Percentiles rank a stretch among this genome's conserved stretches.
Conservation (phyloP, 2,797 vertebrate genomes). For the Nasua narica region DNA sequence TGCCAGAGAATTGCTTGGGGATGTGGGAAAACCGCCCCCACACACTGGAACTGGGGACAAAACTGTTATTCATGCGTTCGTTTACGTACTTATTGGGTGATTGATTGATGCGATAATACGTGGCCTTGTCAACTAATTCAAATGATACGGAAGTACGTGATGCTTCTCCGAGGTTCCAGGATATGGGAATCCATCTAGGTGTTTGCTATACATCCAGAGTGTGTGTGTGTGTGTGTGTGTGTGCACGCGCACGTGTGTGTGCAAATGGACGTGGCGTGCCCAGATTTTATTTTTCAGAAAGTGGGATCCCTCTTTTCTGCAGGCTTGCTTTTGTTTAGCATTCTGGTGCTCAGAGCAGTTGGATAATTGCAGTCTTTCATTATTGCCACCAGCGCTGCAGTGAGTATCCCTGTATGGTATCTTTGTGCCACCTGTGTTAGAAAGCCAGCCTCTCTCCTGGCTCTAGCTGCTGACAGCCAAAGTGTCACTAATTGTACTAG, state of each 20-base stretch:
- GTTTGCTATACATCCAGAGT: not conserved
- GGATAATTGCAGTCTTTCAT: not conserved
- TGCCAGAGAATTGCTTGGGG: not conserved
- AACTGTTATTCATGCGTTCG: not conserved
- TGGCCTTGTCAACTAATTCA: not conserved
- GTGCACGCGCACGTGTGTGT: not conserved
- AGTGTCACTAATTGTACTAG: not conserved
- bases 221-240: no score
- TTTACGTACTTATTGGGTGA: not conserved
- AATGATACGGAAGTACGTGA: not conserved
- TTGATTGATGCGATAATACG: not conserved
- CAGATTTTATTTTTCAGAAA: not conserved
- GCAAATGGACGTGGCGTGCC: not conserved
- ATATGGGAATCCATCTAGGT: not conserved
- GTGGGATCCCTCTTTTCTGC: not conserved
- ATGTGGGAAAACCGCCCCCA: not conserved
- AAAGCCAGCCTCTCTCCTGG: not conserved
- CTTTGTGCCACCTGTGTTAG: not conserved
- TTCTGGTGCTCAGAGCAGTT: not conserved
- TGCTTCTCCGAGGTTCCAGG: not conserved
- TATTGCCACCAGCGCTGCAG: not conserved
- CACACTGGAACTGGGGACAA: not conserved
- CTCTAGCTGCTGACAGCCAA: not conserved
- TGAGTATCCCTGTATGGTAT: not conserved
- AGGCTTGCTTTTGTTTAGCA: not conserved